These are phyloP conservation scores for Cassiopea xamachana DNA, from an alignment of 30 jellyfish, hydroid and myxozoan genomes.

Conservation along the genomic window DNA sequence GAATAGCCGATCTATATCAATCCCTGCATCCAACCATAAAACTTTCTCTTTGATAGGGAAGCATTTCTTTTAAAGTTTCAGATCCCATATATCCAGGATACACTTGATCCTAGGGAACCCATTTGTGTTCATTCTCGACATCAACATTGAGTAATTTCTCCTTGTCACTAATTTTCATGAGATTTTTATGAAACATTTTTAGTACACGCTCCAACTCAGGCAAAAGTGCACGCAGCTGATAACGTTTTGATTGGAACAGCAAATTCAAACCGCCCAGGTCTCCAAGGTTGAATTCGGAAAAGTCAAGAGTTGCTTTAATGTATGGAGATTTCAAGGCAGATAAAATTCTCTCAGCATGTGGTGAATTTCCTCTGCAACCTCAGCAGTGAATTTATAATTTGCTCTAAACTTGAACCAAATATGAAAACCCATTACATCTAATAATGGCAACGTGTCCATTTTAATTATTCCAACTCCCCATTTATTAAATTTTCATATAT, in stretches of 20 bases:
- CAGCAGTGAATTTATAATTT: too few species aligned
- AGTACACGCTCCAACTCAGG: conserved; percentile 59
- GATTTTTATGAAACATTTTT: conserved; percentile 21
- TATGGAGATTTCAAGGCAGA: too few species aligned
- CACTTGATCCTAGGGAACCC: conserved; percentile 50
- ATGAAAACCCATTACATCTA: too few species aligned
- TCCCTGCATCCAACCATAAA: conserved; percentile 38
- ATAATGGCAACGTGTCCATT: too few species aligned
- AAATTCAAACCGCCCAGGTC: conserved; percentile 48
- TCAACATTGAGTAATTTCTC: conserved; percentile 11
- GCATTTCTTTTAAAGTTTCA: conserved; percentile 35
- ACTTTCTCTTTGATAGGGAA: conserved; percentile 42
- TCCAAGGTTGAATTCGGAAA: conserved; percentile 29
- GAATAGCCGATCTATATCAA: not conserved
- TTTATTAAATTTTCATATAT: too few species aligned
- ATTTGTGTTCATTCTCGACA: not conserved
- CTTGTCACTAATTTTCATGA: conserved; percentile 13
- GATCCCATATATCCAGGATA: conserved; percentile 52
- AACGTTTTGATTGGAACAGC: conserved; percentile 46
- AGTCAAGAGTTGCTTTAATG: too few species aligned
- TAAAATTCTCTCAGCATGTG: too few species aligned
- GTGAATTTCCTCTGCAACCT: too few species aligned
- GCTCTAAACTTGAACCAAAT: too few species aligned
- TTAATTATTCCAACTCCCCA: too few species aligned
- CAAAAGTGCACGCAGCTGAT: conserved; percentile 60